phyloP scores from a whole-genome alignment of 1,140 invertebrate genomes.

The Ceratosolen fusciceps region DNA sequence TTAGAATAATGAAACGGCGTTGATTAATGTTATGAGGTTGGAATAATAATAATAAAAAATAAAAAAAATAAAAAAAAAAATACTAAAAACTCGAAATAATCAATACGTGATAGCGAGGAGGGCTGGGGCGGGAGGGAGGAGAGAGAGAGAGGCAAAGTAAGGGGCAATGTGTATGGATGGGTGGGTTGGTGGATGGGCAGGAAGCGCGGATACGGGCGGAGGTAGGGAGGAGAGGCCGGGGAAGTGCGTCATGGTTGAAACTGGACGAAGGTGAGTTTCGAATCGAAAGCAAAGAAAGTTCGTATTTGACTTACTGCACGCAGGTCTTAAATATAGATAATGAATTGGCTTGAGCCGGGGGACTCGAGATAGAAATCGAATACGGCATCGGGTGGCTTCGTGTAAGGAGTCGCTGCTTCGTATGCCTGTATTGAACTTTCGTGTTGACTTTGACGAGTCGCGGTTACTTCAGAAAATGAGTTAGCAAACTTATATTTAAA shows the following conservation, averaged over 20 bases:
- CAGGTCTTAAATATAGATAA: slow-evolving; percentile 28
- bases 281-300: slow-evolving; percentile 37
- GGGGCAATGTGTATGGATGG: no score
- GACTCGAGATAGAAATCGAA: slow-evolving; percentile 18
- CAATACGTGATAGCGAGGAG: no score
- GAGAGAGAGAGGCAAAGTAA: not conserved
- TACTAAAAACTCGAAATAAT: no score
- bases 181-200: no score
- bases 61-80: no score
- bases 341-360: slow-evolving; percentile 6
- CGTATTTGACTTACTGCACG: slow-evolving; percentile 10
- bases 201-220: not conserved
- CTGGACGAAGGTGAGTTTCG: not conserved
- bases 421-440: slow-evolving; percentile 9
- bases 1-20: no score
- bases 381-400: not conserved
- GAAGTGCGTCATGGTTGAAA: not conserved
- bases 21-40: no score
- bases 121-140: no score
- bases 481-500: slow-evolving; percentile 6
- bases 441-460: slow-evolving; percentile 25
- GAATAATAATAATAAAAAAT: no score
- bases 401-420: slow-evolving; percentile 3
- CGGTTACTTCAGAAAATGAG: slow-evolving; percentile 3
- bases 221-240: not conserved